phyloP scores from a whole-genome alignment of 2,888 invertebrate species.

The Linyphia triangularis region DNA sequence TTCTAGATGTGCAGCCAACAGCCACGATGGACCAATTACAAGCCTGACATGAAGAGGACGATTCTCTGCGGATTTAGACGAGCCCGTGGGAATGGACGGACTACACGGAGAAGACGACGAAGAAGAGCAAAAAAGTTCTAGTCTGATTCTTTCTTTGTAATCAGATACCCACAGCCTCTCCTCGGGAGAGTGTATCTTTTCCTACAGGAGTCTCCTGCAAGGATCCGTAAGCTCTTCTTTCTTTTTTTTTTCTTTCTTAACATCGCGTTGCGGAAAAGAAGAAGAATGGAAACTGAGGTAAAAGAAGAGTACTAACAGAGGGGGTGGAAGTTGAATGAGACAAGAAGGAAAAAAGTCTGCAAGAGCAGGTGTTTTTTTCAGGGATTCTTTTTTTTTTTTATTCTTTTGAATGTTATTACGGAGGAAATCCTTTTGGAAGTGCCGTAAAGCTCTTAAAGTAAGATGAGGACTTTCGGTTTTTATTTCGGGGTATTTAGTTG shows the following conservation, averaged over 20 bases:
- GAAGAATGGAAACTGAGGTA: constrained; percentile 37
- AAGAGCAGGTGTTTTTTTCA: constrained; percentile 50
- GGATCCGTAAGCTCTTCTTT: constrained; percentile 27
- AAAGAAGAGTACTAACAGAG: constrained; percentile 16
- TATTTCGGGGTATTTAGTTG: not conserved
- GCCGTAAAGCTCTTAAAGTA: constrained; percentile 37
- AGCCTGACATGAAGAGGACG: constrained; percentile 30
- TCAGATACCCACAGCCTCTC: constrained; percentile 60
- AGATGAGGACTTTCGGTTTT: not conserved
- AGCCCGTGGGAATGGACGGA: constrained; percentile 56
- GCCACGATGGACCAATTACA: constrained; percentile 59
- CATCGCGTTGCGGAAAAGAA: constrained; percentile 13
- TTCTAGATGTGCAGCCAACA: not conserved
- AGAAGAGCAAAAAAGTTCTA: constrained; percentile 14
- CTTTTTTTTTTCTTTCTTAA: constrained; percentile 1
- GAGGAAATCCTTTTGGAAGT: constrained; percentile 42
- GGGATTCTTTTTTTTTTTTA: constrained; percentile 1
- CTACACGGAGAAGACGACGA: constrained; percentile 7
- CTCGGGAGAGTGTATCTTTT: constrained; percentile 40
- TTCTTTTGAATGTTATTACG: constrained; percentile 40
- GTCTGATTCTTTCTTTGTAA: constrained; percentile 71
- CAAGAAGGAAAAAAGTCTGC: constrained; percentile 17
- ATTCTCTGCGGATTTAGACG: constrained; percentile 10
- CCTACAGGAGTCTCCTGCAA: not conserved
- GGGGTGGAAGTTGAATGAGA: not conserved